Conservation (phyloP, 2,888 invertebrate genomes). For the Lepidocyrtoides sp. region DNA sequence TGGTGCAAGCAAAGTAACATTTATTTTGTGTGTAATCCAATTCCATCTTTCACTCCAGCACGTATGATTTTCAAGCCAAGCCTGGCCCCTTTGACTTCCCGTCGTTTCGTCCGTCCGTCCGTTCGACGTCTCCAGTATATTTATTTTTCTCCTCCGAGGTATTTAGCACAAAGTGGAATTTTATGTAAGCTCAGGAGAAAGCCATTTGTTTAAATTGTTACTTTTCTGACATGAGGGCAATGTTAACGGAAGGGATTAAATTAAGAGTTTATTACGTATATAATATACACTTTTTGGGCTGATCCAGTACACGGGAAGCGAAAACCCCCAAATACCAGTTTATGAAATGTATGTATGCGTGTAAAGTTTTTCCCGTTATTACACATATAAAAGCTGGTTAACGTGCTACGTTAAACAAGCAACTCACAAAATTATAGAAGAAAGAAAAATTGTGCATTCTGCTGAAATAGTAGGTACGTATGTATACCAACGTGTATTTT, state of each 20-base stretch:
- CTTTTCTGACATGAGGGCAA: conserved; percentile 74
- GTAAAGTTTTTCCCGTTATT: background rate
- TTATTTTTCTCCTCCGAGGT: conserved; percentile 49
- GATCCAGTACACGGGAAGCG: background rate
- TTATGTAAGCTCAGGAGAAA: conserved; percentile 70
- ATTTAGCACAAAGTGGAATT: conserved; percentile 70
- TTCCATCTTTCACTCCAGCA: conserved; percentile 55
- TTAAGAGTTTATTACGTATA: conserved; percentile 76
- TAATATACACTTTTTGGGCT: conserved; percentile 17
- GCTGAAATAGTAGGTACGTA: background rate
- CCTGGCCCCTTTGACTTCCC: conserved; percentile 71
- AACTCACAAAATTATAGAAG: background rate
- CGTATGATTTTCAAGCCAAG: conserved; percentile 36
- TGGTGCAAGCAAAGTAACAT: conserved; percentile 27
- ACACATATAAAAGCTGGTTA: background rate
- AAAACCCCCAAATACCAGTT: background rate
- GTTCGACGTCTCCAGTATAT: conserved; percentile 18
- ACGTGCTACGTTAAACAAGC: background rate
- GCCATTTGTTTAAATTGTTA: conserved; percentile 79
- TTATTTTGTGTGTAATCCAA: conserved; percentile 66
- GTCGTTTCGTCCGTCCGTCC: conserved; percentile 62
- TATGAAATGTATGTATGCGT: background rate
- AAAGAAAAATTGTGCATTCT: background rate
- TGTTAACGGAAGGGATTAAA: conserved; percentile 79
- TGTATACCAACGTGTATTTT: background rate